Evolutionary conservation across 1,140 invertebrate genomes (phyloP), one percentile per base, ranked within the genome.

Genomic region (Tetramorium simillimum): DNA sequence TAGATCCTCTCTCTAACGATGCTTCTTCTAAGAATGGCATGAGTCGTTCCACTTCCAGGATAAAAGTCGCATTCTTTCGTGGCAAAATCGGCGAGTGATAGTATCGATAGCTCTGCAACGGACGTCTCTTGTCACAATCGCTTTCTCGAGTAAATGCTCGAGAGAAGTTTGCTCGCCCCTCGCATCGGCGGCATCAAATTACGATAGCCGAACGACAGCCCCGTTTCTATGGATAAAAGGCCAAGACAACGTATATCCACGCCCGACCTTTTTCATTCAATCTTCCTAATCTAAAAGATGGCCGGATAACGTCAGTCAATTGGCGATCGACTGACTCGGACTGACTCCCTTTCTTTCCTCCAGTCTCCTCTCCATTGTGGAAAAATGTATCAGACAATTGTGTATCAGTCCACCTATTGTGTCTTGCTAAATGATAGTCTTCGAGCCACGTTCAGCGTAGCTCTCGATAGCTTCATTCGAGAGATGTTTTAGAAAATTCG

Each of bases 231-330:
- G 60, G 78, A 90, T 91, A 92, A 91, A 91, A 92, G 89, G 84
- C 85, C 82, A 73, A 77, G 72, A 89, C 85, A 86, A 80, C 65
- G 85, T 76, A 73, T 88, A 88, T 90, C 81, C 87, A 58, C 65
- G 81, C 77, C 70, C 62, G 24, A 78, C 40, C 65, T 88, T 84
- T 87, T 89, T 77, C 93, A 92, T 89, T 77, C 93, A 92, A 94
- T 93, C 92, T 91, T 93, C 92, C 92, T 94, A 94, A 94, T 94
- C 94, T 94, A 75, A 80, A 89, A 93, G 93, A 94, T 94, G 91
- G 88, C 24, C 86, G 89, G 94, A 94, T 94, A 94, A 94, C 91
- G 94, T 94, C 94, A 93, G 90, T 94, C 93, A 94, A 93, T 94
- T 93, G 93, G 91, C 93, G 93, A 94, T 94, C 90, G 93, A 93